Base-by-base conservation (phyloP, 2,113 vertebrate genomes). In the Diadophis punctatus region DNA sequence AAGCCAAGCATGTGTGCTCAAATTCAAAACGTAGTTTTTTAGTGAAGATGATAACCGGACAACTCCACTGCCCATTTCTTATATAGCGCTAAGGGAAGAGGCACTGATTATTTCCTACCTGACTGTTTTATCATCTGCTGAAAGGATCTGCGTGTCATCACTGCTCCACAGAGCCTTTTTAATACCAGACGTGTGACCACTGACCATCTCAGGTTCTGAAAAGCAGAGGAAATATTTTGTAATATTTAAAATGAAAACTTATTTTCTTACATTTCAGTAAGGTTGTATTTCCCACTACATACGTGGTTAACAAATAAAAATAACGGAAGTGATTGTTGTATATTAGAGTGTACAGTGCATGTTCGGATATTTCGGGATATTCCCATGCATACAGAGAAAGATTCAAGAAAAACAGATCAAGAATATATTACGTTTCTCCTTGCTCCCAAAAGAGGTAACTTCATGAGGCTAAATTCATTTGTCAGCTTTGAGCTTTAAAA, bases 111-210 rank as follows among this genome's bases (percentile, higher is more conserved):
- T 60, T 95, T 89, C 98, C 97, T 94, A 99, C 99, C 99, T 97
- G 84, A 99, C 98, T 94, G 99, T 99, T 98, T 99, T 99, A 95
- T 99, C 99, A 0, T 99, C 99, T 7, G 99, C 98, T 74, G 99
- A 99, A 91, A 99, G 98, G 94, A 99, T 99, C 96, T 99, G 99
- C 94, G 98, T 98, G 95, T 99, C 99, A 4, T 98, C 96, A 94
- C 98, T 99, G 96, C 98, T 99, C 99, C 99, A 99, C 1, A 99
- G 96, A 89, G 99, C 99, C 95, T 99, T 99, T 96, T 99, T 99
- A 95, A 99, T 99, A 94, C 99, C 99, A 89, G 99, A 99, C 4
- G 98, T 98, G 94, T 99, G 99, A 88, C 99, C 99, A 12, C 98
- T 97, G 55, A 99, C 98, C 97, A 99, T 97, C 7, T 98, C 98